Evolutionary conservation across 1,140 invertebrate species (phyloP).

Genomic region (Pogonognathellus flavescens): DNA sequence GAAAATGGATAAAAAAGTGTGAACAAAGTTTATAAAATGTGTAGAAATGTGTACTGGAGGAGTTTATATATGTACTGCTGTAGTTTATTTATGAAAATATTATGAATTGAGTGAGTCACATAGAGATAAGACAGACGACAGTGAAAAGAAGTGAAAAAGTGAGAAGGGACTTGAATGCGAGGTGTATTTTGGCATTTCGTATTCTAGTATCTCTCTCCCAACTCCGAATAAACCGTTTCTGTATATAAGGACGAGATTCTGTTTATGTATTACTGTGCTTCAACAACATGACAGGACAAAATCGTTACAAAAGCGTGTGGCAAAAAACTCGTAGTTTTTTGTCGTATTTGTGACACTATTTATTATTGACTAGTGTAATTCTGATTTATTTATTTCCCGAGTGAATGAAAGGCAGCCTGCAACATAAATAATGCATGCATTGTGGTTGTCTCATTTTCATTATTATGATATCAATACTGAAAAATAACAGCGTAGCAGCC

Average conservation of each 20-base stretch:
- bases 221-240: not conserved
- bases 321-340: not conserved
- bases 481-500: no score
- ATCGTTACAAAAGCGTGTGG: constrained; percentile 5
- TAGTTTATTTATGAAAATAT: constrained; percentile 34
- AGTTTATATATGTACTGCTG: not conserved
- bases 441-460: not conserved
- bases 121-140: not conserved
- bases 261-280: not conserved
- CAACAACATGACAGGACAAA: not conserved
- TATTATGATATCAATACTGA: not conserved
- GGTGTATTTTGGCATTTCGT: not conserved
- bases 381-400: constrained; percentile 44
- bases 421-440: constrained; percentile 3
- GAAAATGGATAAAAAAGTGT: not conserved
- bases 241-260: not conserved
- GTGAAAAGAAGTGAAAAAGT: constrained; percentile 17
- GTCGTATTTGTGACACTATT: constrained; percentile 17
- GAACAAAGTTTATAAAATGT: not conserved
- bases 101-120: constrained; percentile 23
- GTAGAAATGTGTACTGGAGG: not conserved
- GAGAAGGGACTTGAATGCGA: not conserved
- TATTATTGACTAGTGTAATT: constrained; percentile 8
- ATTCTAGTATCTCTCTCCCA: not conserved
- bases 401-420: constrained; percentile 30